Evolutionary conservation across 2,797 vertebrate genomes (phyloP).

Genomic region (Microcaecilia unicolor): DNA sequence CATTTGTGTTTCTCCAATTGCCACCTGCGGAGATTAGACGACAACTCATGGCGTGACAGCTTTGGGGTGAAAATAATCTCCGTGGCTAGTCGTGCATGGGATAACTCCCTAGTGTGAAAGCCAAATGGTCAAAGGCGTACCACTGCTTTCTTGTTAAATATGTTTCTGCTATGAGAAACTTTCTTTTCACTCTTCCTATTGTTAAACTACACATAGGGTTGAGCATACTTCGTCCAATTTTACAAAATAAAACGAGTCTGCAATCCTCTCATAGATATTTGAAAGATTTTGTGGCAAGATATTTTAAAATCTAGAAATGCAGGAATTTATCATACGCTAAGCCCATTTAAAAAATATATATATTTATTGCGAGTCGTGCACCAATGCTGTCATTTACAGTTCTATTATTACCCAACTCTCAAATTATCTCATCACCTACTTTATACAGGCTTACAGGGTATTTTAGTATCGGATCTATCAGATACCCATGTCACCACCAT

Average conservation of each 20-base stretch:
- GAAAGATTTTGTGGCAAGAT: too few species aligned
- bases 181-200: conserved; percentile 13
- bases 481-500: too few species aligned
- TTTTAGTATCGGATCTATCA: too few species aligned
- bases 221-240: neutral
- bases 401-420: too few species aligned
- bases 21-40: conserved; percentile 23
- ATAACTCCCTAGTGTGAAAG: conserved; percentile 25
- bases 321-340: too few species aligned
- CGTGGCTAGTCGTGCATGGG: conserved; percentile 23
- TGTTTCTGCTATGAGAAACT: conserved; percentile 20
- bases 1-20: conserved; percentile 38
- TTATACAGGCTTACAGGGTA: too few species aligned
- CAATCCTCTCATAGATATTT: neutral
- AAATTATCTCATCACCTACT: too few species aligned
- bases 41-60: conserved; percentile 26
- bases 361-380: too few species aligned
- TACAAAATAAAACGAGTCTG: neutral
- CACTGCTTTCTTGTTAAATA: conserved; percentile 20
- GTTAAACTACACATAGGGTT: conserved; percentile 24
- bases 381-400: too few species aligned
- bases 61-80: conserved; percentile 34
- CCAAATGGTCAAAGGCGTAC: conserved; percentile 25
- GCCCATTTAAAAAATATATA: too few species aligned
- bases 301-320: too few species aligned